Base-by-base conservation (phyloP, 2,888 invertebrate species). In the Chrysodeixis includens region DNA sequence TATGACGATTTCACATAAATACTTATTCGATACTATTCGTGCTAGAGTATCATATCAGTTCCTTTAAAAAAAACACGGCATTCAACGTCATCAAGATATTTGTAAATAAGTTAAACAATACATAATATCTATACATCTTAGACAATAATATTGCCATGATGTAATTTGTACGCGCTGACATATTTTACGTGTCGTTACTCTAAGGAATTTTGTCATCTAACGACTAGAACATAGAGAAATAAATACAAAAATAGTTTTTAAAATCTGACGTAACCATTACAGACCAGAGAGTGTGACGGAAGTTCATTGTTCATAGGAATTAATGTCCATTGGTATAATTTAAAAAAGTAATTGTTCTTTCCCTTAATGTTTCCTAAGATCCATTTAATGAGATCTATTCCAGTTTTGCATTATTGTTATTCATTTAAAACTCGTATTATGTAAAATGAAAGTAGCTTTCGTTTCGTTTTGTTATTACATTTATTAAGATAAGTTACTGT, bases 121-220 rank as follows among this genome's bases (percentile, higher is more conserved):
- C 53, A 52, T 35, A 22, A n/a, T 22, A 40, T 40, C 22, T 12
- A 66, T 58, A 56, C 69, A 69, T 64, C 53, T 73, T 64, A 74
- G 63, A 66, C 10, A 20, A 61, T 62, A 32, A 63, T 65, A 65
- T 62, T 78, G 80, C 79, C 82, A 83, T 85, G 79, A 78, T 74
- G 63, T 80, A 73, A 77, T 81, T 76, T 75, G 59, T 78, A 69
- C 62, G 67, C 71, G 67, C 76, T 69, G 62, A 77, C 71, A 78
- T 14, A 60, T 84, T 82, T 83, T 83, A 77, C 74, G 66, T 49
- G 68, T 81, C 79, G 82, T 85, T 82, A 83, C 76, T 75, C 75
- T 67, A 77, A 81, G 84, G 83, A 77, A 81, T 86, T 83, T 80
- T 79, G 83, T 86, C 83, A 78, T 84, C 77, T 78, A 76, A 61